These are phyloP conservation scores for Drosophila nr. perissopoda DNA, from an alignment of 2,888 invertebrate species.

Conservation along the genomic window DNA sequence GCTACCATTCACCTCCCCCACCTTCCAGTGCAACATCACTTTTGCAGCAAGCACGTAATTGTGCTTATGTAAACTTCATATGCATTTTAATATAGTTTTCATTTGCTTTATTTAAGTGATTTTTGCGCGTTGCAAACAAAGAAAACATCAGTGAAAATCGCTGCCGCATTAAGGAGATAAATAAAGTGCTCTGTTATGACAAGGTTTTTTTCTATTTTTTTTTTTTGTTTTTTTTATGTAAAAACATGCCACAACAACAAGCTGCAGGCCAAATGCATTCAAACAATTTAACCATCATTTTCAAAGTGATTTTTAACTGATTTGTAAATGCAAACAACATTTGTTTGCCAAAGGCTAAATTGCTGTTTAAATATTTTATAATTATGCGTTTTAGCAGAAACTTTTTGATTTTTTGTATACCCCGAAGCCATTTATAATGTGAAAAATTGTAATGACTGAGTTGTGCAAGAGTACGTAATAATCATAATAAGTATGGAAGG, in stretches of 20 bases:
- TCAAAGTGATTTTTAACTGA: conserved; percentile 22
- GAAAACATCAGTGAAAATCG: conserved; percentile 16
- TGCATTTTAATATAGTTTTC: conserved; percentile 58
- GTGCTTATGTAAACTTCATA: conserved; percentile 53
- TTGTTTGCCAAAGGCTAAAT: conserved; percentile 21
- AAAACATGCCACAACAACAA: conserved; percentile 1
- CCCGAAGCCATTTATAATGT: not conserved
- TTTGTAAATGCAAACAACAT: conserved; percentile 51
- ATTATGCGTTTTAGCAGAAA: not conserved
- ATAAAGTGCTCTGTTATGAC: conserved; percentile 9
- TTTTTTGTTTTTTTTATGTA: conserved; percentile 16
- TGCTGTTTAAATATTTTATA: not conserved
- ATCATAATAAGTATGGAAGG: not conserved
- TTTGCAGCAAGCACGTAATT: not conserved
- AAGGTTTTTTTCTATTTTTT: not conserved
- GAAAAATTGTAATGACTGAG: not conserved
- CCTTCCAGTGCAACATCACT: not conserved
- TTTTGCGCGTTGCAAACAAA: conserved; percentile 33
- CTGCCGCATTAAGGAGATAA: conserved; percentile 16
- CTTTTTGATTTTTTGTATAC: not conserved
- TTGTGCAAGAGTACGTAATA: not conserved
- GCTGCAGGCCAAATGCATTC: conserved; percentile 26
- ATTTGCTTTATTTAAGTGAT: conserved; percentile 62
- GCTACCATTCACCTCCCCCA: not conserved
- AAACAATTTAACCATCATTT: conserved; percentile 48